Percentiles rank a stretch among this genome's conserved stretches.
These are phyloP conservation scores for Anoplophora glabripennis DNA, from an alignment of 1,140 invertebrate species.

Conservation along the genomic window DNA sequence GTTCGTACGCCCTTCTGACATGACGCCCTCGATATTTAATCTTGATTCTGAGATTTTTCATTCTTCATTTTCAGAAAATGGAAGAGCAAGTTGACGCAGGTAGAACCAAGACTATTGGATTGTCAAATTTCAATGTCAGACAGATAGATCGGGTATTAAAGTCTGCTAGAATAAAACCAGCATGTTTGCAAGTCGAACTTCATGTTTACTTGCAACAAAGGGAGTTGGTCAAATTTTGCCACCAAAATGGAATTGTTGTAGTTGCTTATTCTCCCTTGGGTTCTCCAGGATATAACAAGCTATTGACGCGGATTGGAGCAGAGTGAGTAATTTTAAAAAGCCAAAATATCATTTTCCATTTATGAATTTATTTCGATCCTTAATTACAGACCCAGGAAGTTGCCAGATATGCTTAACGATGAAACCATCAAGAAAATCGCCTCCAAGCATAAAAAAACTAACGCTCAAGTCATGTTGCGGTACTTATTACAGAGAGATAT, in stretches of 20 bases:
- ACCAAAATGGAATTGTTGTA: slow-evolving; percentile 65
- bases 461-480: slow-evolving; percentile 76
- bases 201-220: slow-evolving; percentile 82
- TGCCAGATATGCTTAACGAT: slow-evolving; percentile 69
- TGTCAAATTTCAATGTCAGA: slow-evolving; percentile 72
- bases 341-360: not conserved
- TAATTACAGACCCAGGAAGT: slow-evolving; percentile 47
- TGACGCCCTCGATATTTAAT: no score
- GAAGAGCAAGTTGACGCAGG: slow-evolving; percentile 65
- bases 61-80: slow-evolving; percentile 66
- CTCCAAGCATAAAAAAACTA: slow-evolving; percentile 62
- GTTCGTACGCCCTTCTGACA: no score
- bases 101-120: slow-evolving; percentile 62
- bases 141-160: slow-evolving; percentile 65
- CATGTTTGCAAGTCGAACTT: slow-evolving; percentile 74
- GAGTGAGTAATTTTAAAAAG: not conserved
- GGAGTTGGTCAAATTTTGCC: slow-evolving; percentile 70
- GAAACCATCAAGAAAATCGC: slow-evolving; percentile 68
- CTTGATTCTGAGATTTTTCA: no score
- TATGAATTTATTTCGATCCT: slow-evolving; percentile 34
- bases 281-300: slow-evolving; percentile 50
- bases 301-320: not conserved
- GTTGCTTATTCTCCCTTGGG: slow-evolving; percentile 83
- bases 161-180: slow-evolving; percentile 63
- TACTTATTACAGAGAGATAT: slow-evolving; percentile 73